A percentile compares a stretch with the other conserved stretches of the same genome.
These are phyloP conservation scores for Mellilla xanthometata DNA, from an alignment of 2,888 invertebrate genomes.

Conservation along the genomic window DNA sequence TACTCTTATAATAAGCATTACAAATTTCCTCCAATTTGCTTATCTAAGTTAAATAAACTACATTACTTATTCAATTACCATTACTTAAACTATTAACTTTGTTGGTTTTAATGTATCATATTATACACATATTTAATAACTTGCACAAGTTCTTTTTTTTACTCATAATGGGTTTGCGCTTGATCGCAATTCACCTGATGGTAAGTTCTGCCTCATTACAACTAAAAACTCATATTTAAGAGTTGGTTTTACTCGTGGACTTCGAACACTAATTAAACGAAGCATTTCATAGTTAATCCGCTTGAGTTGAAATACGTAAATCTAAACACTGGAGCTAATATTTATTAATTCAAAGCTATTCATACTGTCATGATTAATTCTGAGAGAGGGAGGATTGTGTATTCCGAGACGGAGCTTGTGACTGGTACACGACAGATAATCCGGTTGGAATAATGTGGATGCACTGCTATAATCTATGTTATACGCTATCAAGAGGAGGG, in stretches of 20 bases:
- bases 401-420: conserved; percentile 43
- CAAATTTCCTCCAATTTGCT: no score
- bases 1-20: no score
- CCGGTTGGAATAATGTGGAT: conserved; percentile 56
- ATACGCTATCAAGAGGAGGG: conserved; percentile 49
- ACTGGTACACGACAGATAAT: conserved; percentile 57
- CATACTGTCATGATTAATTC: conserved; percentile 46
- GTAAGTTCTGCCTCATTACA: no score
- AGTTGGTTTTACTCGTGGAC: conserved; percentile 8
- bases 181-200: no score
- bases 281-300: conserved; percentile 13
- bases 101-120: no score
- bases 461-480: conserved; percentile 58
- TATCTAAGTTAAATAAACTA: no score
- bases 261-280: conserved; percentile 17
- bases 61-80: no score
- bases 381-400: conserved; percentile 44
- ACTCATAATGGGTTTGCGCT: no score
- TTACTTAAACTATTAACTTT: no score
- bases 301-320: conserved; percentile 13
- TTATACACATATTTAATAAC: no score
- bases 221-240: conserved; percentile 9
- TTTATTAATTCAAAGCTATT: conserved; percentile 25
- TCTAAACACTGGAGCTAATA: conserved; percentile 18
- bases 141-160: no score